phyloP scores from a whole-genome alignment of 2,888 invertebrate genomes.

The Ophion ventricosus region DNA sequence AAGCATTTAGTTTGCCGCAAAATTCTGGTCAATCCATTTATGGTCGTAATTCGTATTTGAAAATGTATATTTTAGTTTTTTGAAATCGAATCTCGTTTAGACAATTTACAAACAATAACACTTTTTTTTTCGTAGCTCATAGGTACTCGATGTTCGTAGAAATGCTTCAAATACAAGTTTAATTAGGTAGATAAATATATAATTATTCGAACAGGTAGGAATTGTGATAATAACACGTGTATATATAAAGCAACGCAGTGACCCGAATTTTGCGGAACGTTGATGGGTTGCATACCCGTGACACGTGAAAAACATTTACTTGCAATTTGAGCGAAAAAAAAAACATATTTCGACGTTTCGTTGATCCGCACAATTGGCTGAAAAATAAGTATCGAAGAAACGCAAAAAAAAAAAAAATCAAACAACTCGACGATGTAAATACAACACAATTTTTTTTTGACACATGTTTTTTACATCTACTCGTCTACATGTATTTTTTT shows the following conservation, averaged over 20 bases:
- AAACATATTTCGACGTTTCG: slow-evolving; percentile 47
- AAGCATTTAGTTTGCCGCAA: slow-evolving; percentile 42
- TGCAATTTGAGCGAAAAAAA: slow-evolving; percentile 53
- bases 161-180: slow-evolving; percentile 13
- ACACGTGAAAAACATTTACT: slow-evolving; percentile 8
- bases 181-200: slow-evolving; percentile 37
- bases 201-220: slow-evolving; percentile 25
- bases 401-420: not conserved
- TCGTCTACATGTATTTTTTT: too few species aligned
- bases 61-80: not conserved
- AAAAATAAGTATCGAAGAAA: not conserved
- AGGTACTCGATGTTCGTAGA: slow-evolving; percentile 39
- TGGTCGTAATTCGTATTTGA: not conserved
- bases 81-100: not conserved
- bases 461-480: not conserved
- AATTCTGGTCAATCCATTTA: slow-evolving; percentile 52
- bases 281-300: slow-evolving; percentile 2
- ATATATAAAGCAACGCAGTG: slow-evolving; percentile 8
- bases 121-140: slow-evolving; percentile 15
- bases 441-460: not conserved
- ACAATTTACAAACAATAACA: not conserved
- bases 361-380: slow-evolving; percentile 3
- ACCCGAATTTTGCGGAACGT: slow-evolving; percentile 56
- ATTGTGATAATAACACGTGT: slow-evolving; percentile 8
- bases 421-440: not conserved